Base-by-base conservation (phyloP, 1,140 invertebrate genomes). In the Nephila pilipes region DNA sequence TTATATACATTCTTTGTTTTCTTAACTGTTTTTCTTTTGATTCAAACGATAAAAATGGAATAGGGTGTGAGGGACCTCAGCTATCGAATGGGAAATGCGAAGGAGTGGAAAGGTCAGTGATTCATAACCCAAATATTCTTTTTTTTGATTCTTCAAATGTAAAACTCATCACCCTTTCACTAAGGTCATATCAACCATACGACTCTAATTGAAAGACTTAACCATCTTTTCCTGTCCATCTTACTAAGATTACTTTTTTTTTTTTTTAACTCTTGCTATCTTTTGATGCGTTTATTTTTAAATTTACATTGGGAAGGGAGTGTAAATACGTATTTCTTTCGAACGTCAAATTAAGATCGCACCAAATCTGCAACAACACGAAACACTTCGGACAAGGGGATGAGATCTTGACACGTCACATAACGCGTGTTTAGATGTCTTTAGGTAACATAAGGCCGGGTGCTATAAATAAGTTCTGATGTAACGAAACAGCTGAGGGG, bases 361-460 rank as follows among this genome's bases (percentile, higher is more conserved):
- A 81, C n/a, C 18, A 6, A 38, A 22, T 80, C 32, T 46, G 79
- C 22, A 25, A 79, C 36, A 25, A 79, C 14, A 83, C 80, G n/a
- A 57, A 46, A 83, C 16, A n/a, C 29, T 57, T 83, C 81, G 22
- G 81, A 83, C 81, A 55, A 83, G 81, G 81, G 81, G 81, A 83
- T 83, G 81, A 83, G 81, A 55, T 83, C 54, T 83, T 57, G 81
- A 83, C 81, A 46, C 25, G 22, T 83, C 18, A 22, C 38, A 83
- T 54, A 83, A 83, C 81, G 81, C 16, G 54, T 55, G 81, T 57
- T 83, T 83, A 75, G 69, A 75, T 75, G 69, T 75, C 69, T 32
- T 75, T 75, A 75, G 69, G 69, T 75, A 75, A 75, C 29, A 36
- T 75, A 75, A 75, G 69, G 69, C 69, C 29, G 18, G 29, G 3